phyloP scores from a whole-genome alignment of 1,140 invertebrate genomes.

The Cydia strobilella region DNA sequence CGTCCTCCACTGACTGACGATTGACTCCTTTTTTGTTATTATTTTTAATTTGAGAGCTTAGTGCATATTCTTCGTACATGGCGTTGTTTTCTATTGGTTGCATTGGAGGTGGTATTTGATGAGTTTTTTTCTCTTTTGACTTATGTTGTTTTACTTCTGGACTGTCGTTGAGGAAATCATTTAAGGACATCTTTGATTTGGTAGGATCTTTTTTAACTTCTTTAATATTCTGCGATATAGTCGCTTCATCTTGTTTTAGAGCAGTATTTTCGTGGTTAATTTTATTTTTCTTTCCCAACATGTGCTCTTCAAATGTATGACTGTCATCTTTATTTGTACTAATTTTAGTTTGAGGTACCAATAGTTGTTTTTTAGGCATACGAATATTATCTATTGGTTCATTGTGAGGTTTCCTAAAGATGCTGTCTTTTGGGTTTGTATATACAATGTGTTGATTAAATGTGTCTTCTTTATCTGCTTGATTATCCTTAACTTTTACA shows the following conservation, averaged over 20 bases:
- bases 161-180: too few relatives aligned
- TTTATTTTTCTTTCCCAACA: neutral
- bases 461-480: neutral
- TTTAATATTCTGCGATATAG: neutral
- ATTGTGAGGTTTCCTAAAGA: neutral
- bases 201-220: neutral
- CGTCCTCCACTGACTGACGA: neutral
- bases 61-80: neutral
- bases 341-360: neutral
- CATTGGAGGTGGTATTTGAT: neutral
- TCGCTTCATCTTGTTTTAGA: neutral
- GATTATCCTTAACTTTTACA: neutral
- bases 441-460: neutral
- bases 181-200: neutral
- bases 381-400: neutral
- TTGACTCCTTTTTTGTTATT: neutral
- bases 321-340: neutral
- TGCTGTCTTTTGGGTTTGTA: neutral
- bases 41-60: neutral
- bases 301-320: neutral
- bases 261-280: neutral
- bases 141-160: neutral
- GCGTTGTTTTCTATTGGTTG: neutral
- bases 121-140: neutral
- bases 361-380: neutral